Percentiles rank a stretch among this genome's conserved stretches.
phyloP scores from a whole-genome alignment of 2,888 invertebrate genomes.

The Campaea margaritaria region DNA sequence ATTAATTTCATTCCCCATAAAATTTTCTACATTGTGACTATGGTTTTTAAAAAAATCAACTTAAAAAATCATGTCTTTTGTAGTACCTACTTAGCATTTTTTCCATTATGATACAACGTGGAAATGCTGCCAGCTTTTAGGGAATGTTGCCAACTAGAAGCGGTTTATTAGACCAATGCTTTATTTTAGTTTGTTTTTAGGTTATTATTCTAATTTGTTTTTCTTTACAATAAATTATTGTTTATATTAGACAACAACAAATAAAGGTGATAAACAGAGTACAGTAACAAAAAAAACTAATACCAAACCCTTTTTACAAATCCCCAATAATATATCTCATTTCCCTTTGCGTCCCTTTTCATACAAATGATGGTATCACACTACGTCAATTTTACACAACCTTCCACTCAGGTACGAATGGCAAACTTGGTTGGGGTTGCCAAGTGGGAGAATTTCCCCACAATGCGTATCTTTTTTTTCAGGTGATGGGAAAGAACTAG shows the following conservation, averaged over 20 bases:
- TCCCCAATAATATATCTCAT: constrained; percentile 1
- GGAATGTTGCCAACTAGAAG: too few relatives aligned
- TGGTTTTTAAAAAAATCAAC: too few relatives aligned
- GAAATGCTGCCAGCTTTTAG: too few relatives aligned
- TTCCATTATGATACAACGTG: too few relatives aligned
- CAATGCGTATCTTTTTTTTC: neutral
- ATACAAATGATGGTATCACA: constrained; percentile 25
- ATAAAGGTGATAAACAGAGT: neutral
- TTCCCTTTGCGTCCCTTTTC: constrained; percentile 19
- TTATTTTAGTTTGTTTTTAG: too few relatives aligned
- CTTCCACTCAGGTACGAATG: constrained; percentile 16
- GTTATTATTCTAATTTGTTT: too few relatives aligned
- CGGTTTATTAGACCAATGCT: too few relatives aligned
- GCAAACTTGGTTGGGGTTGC: constrained; percentile 8
- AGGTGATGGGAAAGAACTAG: too few relatives aligned
- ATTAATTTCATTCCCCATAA: too few relatives aligned
- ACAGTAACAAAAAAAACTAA: constrained; percentile 6
- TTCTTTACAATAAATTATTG: neutral
- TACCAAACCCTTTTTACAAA: constrained; percentile 13
- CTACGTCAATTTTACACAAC: constrained; percentile 19
- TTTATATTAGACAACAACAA: neutral
- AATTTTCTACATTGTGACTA: too few relatives aligned
- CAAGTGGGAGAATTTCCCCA: neutral
- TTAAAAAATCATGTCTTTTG: too few relatives aligned
- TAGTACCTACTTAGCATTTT: too few relatives aligned